Evolutionary conservation across 2,888 invertebrate genomes (phyloP), one percentile per base, ranked within the genome.

Genomic region (Synanthedon tipuliformis): DNA sequence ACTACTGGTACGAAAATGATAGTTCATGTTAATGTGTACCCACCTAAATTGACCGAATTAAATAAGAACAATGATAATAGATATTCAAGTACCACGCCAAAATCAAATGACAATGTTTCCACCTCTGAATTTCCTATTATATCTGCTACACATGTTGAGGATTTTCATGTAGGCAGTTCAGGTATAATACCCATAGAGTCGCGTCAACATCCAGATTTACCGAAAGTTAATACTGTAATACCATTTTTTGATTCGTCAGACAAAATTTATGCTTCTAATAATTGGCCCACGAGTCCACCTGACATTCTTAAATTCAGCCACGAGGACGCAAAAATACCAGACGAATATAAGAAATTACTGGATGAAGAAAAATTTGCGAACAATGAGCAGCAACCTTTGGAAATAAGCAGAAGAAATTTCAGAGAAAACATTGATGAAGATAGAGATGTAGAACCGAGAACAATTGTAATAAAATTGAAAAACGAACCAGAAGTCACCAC

Each of bases 11-110:
- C 89, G 48, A 90, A 91, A 64, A 89, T 92, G 81, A 81, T 91
- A 61, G 86, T 92, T 4, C 91, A 92, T 56, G 73, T 92, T n/a
- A 92, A 92, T 73, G 74, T 92, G 8, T 91, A 89, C 64, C 90
- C 89, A 52, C 89, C 85, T 51, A 86, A 79, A 55, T 12, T 49
- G 12, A 89, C 52, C 55, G 69, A 50, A 61, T 68, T 48, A 59
- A 71, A 55, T 64, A 65, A 53, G 57, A 58, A 58, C 50, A 63
- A 41, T 8, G 57, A 60, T 55, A 50, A 53, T 16, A 59, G 57
- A 49, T 62, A 62, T 12, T 59, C 63, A 23, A 66, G 62, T 15
- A 58, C 59, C 4, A 60, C 55, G 34, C 52, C 59, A 8, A 48
- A 57, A 49, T 48, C 53, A 40, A 56, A 55, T 51, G 23, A 56